These are phyloP conservation scores for Drosophila sucinea DNA, from an alignment of 1,140 invertebrate genomes.

Conservation along the genomic window DNA sequence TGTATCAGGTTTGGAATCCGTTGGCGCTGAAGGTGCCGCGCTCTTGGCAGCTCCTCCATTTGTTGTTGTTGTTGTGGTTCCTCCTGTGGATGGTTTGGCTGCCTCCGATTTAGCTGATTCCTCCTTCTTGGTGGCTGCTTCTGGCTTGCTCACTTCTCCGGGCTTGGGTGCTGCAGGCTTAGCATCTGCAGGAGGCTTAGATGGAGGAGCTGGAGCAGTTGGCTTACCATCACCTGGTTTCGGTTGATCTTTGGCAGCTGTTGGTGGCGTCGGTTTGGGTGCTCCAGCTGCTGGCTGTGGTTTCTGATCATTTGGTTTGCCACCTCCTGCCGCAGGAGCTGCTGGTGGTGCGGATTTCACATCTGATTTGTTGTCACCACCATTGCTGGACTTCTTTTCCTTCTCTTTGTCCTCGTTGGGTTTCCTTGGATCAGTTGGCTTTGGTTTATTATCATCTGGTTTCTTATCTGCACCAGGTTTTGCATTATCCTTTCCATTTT, in stretches of 20 bases:
- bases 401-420: conserved; percentile 27
- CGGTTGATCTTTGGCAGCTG: conserved; percentile 23
- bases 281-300: conserved; percentile 36
- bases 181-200: conserved; percentile 62
- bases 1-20: conserved; percentile 69
- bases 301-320: conserved; percentile 55
- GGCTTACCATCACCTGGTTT: conserved; percentile 59
- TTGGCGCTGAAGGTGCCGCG: conserved; percentile 66
- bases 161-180: conserved; percentile 72
- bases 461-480: conserved; percentile 44
- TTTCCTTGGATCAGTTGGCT: conserved; percentile 48
- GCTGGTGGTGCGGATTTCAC: conserved; percentile 25
- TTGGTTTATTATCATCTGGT: conserved; percentile 36
- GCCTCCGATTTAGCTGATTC: conserved; percentile 64
- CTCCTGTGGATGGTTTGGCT: conserved; percentile 48
- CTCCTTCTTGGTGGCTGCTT: conserved; percentile 73
- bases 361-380: conserved; percentile 22
- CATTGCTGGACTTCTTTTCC: conserved; percentile 17
- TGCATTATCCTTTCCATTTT: conserved; percentile 21
- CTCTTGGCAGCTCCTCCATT: conserved; percentile 59
- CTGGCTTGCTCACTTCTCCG: conserved; percentile 63
- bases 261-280: conserved; percentile 57
- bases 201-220: conserved; percentile 74
- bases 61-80: conserved; percentile 15
- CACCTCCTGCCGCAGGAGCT: conserved; percentile 1